Percentiles rank a stretch among this genome's conserved stretches.
Conservation (phyloP, 2,888 invertebrate species). For the Parthenolecanium corni region DNA sequence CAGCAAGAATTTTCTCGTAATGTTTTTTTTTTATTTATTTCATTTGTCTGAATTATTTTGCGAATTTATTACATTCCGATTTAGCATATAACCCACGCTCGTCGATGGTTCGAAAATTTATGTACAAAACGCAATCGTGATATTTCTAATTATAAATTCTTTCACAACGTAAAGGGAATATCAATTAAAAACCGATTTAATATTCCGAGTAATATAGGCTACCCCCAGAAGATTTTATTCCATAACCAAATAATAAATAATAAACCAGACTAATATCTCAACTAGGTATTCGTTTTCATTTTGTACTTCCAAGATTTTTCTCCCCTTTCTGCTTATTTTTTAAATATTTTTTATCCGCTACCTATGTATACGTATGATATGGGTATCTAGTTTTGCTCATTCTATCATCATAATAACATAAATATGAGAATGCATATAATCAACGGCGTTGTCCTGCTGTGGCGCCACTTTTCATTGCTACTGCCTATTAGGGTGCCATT, state of each 20-base stretch:
- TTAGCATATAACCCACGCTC: slow-evolving; percentile 11
- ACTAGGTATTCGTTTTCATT: slow-evolving; percentile 19
- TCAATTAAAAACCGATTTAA: slow-evolving; percentile 24
- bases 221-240: slow-evolving; percentile 6
- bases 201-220: slow-evolving; percentile 4
- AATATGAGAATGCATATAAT: slow-evolving; percentile 19
- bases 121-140: slow-evolving; percentile 18
- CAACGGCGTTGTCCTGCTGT: slow-evolving; percentile 23
- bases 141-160: slow-evolving; percentile 26
- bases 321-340: background rate
- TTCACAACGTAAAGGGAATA: slow-evolving; percentile 3
- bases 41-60: no score
- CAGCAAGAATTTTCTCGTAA: no score
- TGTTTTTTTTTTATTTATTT: no score
- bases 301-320: slow-evolving; percentile 1
- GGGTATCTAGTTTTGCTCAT: slow-evolving; percentile 20
- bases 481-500: slow-evolving; percentile 11
- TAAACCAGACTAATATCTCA: slow-evolving; percentile 26
- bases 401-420: slow-evolving; percentile 2
- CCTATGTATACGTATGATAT: background rate
- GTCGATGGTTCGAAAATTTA: slow-evolving; percentile 16
- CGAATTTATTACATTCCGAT: no score
- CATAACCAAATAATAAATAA: slow-evolving; percentile 21
- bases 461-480: slow-evolving; percentile 26
- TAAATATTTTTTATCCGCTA: background rate